phyloP scores from a whole-genome alignment of 2,113 vertebrate genomes.

The Melanerpes formicivorus region DNA sequence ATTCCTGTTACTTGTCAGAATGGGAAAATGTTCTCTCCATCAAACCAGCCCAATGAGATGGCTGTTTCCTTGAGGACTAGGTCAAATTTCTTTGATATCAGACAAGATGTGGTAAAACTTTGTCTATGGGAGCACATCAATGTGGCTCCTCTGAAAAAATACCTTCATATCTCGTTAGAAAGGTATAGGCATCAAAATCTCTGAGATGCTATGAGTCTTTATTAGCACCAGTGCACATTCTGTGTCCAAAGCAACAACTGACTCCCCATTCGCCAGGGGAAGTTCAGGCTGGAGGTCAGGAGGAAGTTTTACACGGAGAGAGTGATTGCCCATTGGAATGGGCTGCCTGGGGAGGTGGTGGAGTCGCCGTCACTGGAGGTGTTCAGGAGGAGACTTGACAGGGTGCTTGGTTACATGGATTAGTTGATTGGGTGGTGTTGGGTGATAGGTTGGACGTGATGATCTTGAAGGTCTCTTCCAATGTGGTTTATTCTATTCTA shows the following conservation, averaged over 20 bases:
- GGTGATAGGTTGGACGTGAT: too few species aligned
- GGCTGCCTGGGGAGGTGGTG: too few species aligned
- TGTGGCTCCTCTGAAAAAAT: not conserved
- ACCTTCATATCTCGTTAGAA: not conserved
- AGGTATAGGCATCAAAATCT: not conserved
- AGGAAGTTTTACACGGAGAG: too few species aligned
- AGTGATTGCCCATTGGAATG: too few species aligned
- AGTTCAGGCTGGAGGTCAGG: too few species aligned
- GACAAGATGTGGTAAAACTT: not conserved
- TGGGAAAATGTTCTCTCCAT: not conserved
- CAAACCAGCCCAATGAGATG: not conserved
- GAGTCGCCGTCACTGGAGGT: too few species aligned
- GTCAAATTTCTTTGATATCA: not conserved
- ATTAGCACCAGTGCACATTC: not conserved
- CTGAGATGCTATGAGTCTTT: not conserved
- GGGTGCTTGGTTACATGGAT: too few species aligned
- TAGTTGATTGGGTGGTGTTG: too few species aligned
- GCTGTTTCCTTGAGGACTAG: not conserved
- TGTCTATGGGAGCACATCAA: not conserved
- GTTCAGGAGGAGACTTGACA: too few species aligned
- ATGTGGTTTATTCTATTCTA: too few species aligned
- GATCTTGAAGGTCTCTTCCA: too few species aligned
- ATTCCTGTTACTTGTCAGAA: not conserved
- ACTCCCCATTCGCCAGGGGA: too few species aligned
- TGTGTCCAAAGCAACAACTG: not conserved